These are phyloP conservation scores for Propsilocerus akamusi DNA, from an alignment of 1,140 invertebrate genomes.

Conservation along the genomic window DNA sequence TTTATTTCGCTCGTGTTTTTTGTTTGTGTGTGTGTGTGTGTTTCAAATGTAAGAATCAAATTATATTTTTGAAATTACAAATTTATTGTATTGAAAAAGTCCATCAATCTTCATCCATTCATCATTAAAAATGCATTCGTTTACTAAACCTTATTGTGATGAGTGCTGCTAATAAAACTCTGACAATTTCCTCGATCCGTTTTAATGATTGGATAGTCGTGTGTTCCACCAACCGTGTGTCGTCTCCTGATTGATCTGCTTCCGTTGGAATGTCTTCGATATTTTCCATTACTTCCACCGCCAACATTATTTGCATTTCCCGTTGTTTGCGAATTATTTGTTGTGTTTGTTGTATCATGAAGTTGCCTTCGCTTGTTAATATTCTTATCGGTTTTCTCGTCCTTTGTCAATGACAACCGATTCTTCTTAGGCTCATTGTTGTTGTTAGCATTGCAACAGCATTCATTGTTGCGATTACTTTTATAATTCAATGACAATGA, in stretches of 20 bases:
- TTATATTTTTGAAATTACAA: too few relatives aligned
- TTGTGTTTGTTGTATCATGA: constrained; percentile 12
- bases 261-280: constrained; percentile 20
- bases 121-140: too few relatives aligned
- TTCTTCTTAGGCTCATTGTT: constrained; percentile 25
- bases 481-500: constrained; percentile 41
- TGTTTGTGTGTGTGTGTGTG: not conserved
- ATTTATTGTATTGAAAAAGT: too few relatives aligned
- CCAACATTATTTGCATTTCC: constrained; percentile 23
- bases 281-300: not conserved
- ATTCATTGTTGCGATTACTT: constrained; percentile 16
- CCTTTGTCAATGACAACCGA: constrained; percentile 49
- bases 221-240: constrained; percentile 81
- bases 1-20: too few relatives aligned
- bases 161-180: not conserved
- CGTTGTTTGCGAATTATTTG: not conserved
- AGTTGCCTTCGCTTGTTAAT: constrained; percentile 49
- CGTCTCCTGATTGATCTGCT: constrained; percentile 56
- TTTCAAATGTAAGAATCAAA: not conserved
- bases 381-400: constrained; percentile 65
- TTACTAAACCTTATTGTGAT: too few relatives aligned
- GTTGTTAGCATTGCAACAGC: constrained; percentile 12
- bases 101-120: too few relatives aligned
- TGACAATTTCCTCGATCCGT: not conserved
- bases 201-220: constrained; percentile 34